Percentiles rank a stretch among this genome's conserved stretches.
Evolutionary conservation across 2,113 vertebrate genomes (phyloP).

Genomic region (Tonatia bakeri): DNA sequence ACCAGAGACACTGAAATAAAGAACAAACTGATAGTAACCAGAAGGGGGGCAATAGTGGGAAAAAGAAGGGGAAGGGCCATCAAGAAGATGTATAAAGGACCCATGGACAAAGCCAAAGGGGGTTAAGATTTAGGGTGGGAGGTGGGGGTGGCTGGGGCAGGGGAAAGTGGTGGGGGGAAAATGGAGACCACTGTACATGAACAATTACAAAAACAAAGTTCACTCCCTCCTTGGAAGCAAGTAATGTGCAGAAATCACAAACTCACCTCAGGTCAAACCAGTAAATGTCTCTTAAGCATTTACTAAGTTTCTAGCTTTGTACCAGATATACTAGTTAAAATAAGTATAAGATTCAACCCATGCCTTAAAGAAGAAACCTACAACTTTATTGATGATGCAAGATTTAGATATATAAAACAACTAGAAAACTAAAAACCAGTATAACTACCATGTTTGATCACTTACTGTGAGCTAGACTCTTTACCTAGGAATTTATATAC

Average conservation of each 20-base stretch:
- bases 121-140: too few relatives aligned
- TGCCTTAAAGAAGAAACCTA: not conserved
- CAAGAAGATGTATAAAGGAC: too few relatives aligned
- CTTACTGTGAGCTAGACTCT: not conserved
- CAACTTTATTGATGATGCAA: not conserved
- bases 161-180: too few relatives aligned
- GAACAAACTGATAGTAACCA: too few relatives aligned
- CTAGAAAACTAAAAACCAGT: not conserved
- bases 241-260: not conserved
- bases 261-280: not conserved
- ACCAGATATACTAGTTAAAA: not conserved
- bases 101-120: too few relatives aligned
- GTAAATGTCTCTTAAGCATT: constrained; percentile 16
- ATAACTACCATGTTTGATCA: not conserved
- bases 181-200: too few relatives aligned
- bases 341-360: not conserved
- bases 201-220: not conserved
- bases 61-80: too few relatives aligned
- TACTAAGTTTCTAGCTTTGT: not conserved
- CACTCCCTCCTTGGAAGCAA: not conserved
- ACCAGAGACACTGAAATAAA: too few relatives aligned
- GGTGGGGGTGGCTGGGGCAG: too few relatives aligned
- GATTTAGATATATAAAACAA: not conserved
- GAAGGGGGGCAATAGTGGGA: too few relatives aligned
- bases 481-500: not conserved